These are phyloP conservation scores for Darevskia nairensis DNA, from an alignment of 2,797 vertebrate species.

Conservation along the genomic window DNA sequence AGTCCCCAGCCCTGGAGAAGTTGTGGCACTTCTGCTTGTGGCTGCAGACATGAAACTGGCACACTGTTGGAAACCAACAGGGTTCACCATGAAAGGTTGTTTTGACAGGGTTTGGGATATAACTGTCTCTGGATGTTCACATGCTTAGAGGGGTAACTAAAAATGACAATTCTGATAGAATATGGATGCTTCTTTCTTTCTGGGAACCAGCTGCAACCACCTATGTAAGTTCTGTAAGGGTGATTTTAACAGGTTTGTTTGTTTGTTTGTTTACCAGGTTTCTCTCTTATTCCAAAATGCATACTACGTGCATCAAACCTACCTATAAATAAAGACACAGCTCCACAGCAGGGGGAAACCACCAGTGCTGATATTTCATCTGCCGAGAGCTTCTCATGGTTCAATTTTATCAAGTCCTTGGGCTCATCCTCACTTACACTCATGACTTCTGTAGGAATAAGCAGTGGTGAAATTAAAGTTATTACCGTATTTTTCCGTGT, in stretches of 20 bases:
- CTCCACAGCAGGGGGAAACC: conserved; percentile 86
- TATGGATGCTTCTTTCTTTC: too few relatives aligned
- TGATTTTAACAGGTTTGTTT: too few relatives aligned
- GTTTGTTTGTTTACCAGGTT: too few relatives aligned
- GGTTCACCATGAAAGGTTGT: too few relatives aligned
- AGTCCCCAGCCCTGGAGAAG: too few relatives aligned
- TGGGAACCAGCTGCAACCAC: too few relatives aligned
- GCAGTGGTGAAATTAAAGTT: conserved; percentile 10
- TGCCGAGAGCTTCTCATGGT: conserved; percentile 82
- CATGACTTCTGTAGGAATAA: conserved; percentile 69
- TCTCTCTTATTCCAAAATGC: not conserved
- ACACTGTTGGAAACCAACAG: too few relatives aligned
- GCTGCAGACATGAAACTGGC: too few relatives aligned
- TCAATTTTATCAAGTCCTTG: conserved; percentile 84
- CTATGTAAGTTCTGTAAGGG: too few relatives aligned
- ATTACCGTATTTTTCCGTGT: not conserved
- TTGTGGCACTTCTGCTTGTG: too few relatives aligned
- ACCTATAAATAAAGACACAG: conserved; percentile 91
- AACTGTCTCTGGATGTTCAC: not conserved
- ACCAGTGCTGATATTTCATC: conserved; percentile 84
- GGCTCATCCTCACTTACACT: conserved; percentile 66
- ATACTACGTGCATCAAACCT: conserved; percentile 58
- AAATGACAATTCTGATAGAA: too few relatives aligned
- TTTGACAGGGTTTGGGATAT: too few relatives aligned
- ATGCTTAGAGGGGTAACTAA: not conserved